Percentiles rank a stretch among this genome's conserved stretches.
phyloP scores from a whole-genome alignment of 2,888 invertebrate genomes.

The Megastigmus dorsalis region DNA sequence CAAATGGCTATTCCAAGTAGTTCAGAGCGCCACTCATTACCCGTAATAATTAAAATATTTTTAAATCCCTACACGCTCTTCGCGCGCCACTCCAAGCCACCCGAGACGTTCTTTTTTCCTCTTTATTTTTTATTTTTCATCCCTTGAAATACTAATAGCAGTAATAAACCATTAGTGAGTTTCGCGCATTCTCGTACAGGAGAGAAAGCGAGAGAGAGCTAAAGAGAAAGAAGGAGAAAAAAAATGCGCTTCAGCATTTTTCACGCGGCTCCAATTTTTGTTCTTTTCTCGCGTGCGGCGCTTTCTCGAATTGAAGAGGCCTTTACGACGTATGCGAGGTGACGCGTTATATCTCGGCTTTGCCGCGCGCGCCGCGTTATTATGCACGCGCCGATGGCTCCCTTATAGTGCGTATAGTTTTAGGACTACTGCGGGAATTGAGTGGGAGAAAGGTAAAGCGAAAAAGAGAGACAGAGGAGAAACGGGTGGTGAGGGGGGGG shows the following conservation, averaged over 20 bases:
- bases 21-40: too few relatives aligned
- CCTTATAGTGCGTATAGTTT: conserved; percentile 25
- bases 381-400: conserved; percentile 69
- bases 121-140: too few relatives aligned
- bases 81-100: too few relatives aligned
- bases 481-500: background rate
- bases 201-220: background rate
- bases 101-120: too few relatives aligned
- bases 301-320: conserved; percentile 66
- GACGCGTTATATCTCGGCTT: conserved; percentile 67
- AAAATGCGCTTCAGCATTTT: background rate
- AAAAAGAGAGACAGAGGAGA: background rate
- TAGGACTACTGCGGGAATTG: too few relatives aligned
- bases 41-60: too few relatives aligned
- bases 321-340: conserved; percentile 65
- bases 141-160: background rate
- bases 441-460: background rate
- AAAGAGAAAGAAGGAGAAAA: too few relatives aligned
- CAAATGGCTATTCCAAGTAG: too few relatives aligned
- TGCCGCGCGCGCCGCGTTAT: conserved; percentile 64
- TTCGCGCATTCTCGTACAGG: background rate
- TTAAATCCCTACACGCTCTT: too few relatives aligned
- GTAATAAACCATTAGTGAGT: background rate
- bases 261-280: conserved; percentile 16
- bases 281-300: background rate